Evolutionary conservation across 2,888 invertebrate genomes (phyloP), one percentile per base, ranked within the genome.

Genomic region (Tetropium fuscum): DNA sequence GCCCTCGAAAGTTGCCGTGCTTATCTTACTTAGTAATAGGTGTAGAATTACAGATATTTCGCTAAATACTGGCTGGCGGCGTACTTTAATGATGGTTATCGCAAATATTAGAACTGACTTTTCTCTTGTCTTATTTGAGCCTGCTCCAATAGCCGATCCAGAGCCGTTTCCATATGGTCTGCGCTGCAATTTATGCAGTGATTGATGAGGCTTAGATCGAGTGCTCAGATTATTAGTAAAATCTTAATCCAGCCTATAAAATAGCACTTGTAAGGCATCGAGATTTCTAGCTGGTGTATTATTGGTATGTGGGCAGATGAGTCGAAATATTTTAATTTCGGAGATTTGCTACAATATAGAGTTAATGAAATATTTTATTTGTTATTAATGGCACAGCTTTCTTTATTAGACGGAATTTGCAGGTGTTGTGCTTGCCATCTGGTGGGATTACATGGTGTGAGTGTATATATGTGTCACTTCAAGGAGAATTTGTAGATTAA

Each of bases 11-110:
- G 63, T 63, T 66, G 49, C 63, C 60, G 49, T 64, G 65, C 70
- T 70, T 69, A 70, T 70, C 66, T 67, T 64, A 58, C 51, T 61
- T 68, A 68, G 68, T 72, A 70, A 69, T 68, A 65, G 68, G 69
- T 70, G 67, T 72, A 66, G 68, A 60, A 72, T 71, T 71, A 72
- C 70, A 66, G 69, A 72, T 68, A 72, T 72, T 70, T 69, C 60
- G 65, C 68, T 71, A 71, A 71, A 70, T 68, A 70, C 64, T 62
- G 34, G 69, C 72, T 65, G 25, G 56, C 56, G 69, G 72, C 70
- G 45, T 10, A 49, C 49, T 49, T 49, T 63, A 60, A 63, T 55
- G 69, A 69, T 71, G 58, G 53, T 64, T 66, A 71, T 71, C 70
- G 60, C 60, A 64, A 68, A 69, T 70, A 70, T 69, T 69, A 66